Evolutionary conservation across 2,888 invertebrate species (phyloP).

Genomic region (Meandrusa payeni): DNA sequence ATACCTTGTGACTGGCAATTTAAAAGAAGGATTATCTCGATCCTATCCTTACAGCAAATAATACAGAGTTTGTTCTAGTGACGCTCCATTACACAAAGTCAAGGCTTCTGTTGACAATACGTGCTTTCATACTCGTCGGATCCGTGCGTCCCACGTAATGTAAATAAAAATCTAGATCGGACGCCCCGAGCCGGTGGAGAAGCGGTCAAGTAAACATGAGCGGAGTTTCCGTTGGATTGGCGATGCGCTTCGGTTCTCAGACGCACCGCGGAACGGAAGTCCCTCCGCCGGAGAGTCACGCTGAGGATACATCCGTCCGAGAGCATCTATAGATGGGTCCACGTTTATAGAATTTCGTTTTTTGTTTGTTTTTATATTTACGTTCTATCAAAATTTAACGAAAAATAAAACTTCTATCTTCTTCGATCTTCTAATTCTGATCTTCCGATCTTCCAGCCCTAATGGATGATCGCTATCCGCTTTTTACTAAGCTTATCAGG

Average conservation of each 20-base stretch:
- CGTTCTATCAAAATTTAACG: no score
- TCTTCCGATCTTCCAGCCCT: no score
- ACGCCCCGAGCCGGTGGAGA: conserved; percentile 26
- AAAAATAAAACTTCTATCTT: no score
- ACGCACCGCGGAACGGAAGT: conserved; percentile 53
- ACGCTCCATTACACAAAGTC: conserved; percentile 26
- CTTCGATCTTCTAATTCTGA: no score
- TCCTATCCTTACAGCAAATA: conserved; percentile 15
- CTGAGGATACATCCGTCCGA: conserved; percentile 26
- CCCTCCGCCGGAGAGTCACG: conserved; percentile 36
- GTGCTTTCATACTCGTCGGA: conserved; percentile 6
- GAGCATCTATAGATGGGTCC: conserved; percentile 25
- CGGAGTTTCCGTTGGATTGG: conserved; percentile 23
- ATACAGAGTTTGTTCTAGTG: conserved; percentile 16
- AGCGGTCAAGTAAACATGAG: conserved; percentile 33
- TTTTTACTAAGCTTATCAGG: no score
- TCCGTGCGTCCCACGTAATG: conserved; percentile 13
- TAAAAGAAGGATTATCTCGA: conserved; percentile 6
- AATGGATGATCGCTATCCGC: no score
- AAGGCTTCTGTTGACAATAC: conserved; percentile 17
- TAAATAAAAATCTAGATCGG: conserved; percentile 22
- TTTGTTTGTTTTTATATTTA: no score
- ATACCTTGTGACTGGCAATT: no score
- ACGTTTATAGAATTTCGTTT: no score
- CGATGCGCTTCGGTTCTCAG: conserved; percentile 45